Evolutionary conservation across 1,140 invertebrate species (phyloP).

Genomic region (Steinernema feltiae): DNA sequence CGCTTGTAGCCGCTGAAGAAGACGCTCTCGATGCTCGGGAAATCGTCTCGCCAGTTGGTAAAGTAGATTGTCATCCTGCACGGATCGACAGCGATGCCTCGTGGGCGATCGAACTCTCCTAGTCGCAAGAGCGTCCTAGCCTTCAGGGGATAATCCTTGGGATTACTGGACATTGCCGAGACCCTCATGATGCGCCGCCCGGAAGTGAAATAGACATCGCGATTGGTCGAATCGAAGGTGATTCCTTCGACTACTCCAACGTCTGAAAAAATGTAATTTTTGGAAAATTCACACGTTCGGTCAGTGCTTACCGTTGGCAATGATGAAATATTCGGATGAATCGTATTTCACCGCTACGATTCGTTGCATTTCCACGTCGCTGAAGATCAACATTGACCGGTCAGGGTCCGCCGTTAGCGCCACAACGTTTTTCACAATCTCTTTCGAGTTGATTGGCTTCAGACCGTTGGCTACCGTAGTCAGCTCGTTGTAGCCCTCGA

Average conservation of each 20-base stretch:
- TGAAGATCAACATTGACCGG: neutral
- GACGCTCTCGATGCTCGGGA: slow-evolving; percentile 70
- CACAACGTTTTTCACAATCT: neutral
- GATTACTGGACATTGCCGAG: slow-evolving; percentile 35
- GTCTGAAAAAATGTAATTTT: neutral
- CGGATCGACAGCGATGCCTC: slow-evolving; percentile 68
- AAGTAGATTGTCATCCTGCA: slow-evolving; percentile 75
- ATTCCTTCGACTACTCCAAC: slow-evolving; percentile 74
- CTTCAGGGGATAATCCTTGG: slow-evolving; percentile 19
- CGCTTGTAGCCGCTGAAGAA: slow-evolving; percentile 66
- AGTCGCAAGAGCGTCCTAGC: slow-evolving; percentile 66
- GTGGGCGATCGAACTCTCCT: slow-evolving; percentile 68
- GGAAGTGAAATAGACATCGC: slow-evolving; percentile 76
- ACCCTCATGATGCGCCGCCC: slow-evolving; percentile 69
- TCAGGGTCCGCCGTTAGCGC: neutral
- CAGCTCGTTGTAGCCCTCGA: neutral
- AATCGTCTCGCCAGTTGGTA: slow-evolving; percentile 73
- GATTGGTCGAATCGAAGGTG: slow-evolving; percentile 67
- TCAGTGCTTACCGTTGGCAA: neutral
- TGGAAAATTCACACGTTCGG: too few relatives aligned
- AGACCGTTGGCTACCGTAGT: neutral
- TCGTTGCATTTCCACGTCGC: neutral
- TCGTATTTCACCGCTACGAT: neutral
- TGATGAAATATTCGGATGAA: neutral
- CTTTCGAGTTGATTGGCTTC: neutral